Base-by-base conservation (phyloP, 1,140 invertebrate genomes). In the Danaus plexippus region DNA sequence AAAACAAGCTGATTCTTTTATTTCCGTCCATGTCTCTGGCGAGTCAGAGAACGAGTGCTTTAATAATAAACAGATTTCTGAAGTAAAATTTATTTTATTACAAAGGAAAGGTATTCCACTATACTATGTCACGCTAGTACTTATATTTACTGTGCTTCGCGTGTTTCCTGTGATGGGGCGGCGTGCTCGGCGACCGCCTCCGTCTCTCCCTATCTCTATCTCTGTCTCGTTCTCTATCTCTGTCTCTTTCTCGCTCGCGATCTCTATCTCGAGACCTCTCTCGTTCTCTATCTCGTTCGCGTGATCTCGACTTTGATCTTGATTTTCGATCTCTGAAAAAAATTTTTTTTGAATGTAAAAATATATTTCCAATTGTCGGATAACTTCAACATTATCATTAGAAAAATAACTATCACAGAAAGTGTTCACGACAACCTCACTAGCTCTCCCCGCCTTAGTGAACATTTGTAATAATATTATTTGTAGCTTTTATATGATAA, bases 81-180 rank as follows among this genome's bases (percentile, higher is more conserved):
- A 49, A 48, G 49, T 10, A 8, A 10, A 47, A 11, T 52, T 58
- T 58, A 44, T 51, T 15, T 41, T 57, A 22, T 52, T 54, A 60
- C 47, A 63, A 62, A 61, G 46, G 61, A 61, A 55, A 59, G 66
- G 58, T 44, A 54, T 43, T 53, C 32, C 54, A 54, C 7, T 32
- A 32, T 0, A 32, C 1, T 6, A 32, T 32, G 7, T 32, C 7
- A 47, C 2, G 11, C 77, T 63, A 84, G 64, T 85, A 85, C 59
- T 85, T 85, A 50, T 85, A 79, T 59, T 85, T 85, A 22, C 72
- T 61, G 58, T 85, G 82, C 49, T 85, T 82, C 43, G 55, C 59
- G 59, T 83, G 80, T 47, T 85, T 83, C 32, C 77, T 62, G 59
- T 79, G 73, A 64, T 83, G 77, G 1, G 79, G 80, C 8, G 82